Base-by-base conservation (phyloP, 2,888 invertebrate species). In the Stenotaenia linearis region DNA sequence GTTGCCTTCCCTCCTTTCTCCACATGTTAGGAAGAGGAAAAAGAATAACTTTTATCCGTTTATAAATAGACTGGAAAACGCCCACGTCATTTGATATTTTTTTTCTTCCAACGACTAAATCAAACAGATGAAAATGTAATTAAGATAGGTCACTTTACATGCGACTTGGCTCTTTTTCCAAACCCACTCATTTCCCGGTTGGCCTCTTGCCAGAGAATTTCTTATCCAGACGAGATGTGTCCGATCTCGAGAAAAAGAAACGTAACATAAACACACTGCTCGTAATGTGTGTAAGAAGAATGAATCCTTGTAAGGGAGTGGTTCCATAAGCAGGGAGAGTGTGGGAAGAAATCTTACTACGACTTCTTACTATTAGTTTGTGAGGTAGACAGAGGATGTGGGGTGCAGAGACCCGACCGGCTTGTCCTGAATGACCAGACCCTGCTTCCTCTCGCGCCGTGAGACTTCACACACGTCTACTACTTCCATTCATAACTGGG, bases 271-370 rank as follows among this genome's bases (percentile, higher is more conserved):
- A 25, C 69, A 69, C 25, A 7, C 3, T 18, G 1, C 50, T 25
- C n/a, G 23, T 12, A 28, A 23, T 69, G 25, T n/a, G 25, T 4
- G n/a, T 15, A 69, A 25, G n/a, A 28, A 28, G 25, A 23, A 69
- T n/a, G n/a, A 28, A 6, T 9, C 25, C 9, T 25, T 4, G 23
- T 7, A 69, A 69, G 28, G 69, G 69, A 69, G 69, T 69, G 69
- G 69, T 69, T 28, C 28, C 12, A 12, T 40, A 15, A 40, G 40
- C 12, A 18, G 69, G 69, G 69, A 28, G 69, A 69, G 69, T 69
- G 69, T 69, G 69, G 69, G 69, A 69, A 69, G 69, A 69, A 69
- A 69, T 69, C 69, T 69, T 69, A 69, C 69, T 69, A 69, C 69
- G 28, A 69, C 69, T 69, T 69, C 69, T 69, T 69, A 69, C 69